These are phyloP conservation scores for Teleopsis dalmanni DNA, from an alignment of 1,140 invertebrate species.

Conservation along the genomic window DNA sequence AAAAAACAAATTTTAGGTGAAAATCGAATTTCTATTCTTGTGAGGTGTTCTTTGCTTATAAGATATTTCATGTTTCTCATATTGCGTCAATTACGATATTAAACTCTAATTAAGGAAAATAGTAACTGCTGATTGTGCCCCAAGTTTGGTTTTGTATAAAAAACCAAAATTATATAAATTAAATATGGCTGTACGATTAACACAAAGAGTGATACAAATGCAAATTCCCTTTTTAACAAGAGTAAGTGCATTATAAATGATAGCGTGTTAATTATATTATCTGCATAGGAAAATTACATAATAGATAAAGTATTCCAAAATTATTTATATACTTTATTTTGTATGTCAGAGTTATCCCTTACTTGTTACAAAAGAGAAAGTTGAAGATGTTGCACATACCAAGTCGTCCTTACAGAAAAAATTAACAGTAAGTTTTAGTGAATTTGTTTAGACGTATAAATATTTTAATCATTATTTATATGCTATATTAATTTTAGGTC, in stretches of 20 bases:
- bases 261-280: not conserved
- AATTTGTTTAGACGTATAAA: not conserved
- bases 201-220: conserved; percentile 34
- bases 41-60: too few species aligned
- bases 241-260: conserved; percentile 20
- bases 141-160: too few species aligned
- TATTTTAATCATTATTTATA: not conserved
- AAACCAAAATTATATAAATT: too few species aligned
- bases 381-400: conserved; percentile 39
- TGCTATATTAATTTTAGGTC: conserved; percentile 14
- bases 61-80: too few species aligned
- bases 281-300: not conserved
- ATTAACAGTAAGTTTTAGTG: conserved; percentile 25
- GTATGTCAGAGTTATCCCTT: conserved; percentile 32
- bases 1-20: too few species aligned
- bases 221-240: conserved; percentile 37
- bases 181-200: conserved; percentile 36
- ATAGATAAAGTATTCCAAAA: not conserved
- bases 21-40: too few species aligned
- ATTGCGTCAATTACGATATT: too few species aligned
- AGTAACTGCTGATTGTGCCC: too few species aligned
- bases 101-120: too few species aligned
- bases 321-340: not conserved
- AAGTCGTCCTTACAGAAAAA: conserved; percentile 37
- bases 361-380: conserved; percentile 41